Evolutionary conservation across 1,140 invertebrate genomes (phyloP).

Genomic region (Drosophila quadrilineata): DNA sequence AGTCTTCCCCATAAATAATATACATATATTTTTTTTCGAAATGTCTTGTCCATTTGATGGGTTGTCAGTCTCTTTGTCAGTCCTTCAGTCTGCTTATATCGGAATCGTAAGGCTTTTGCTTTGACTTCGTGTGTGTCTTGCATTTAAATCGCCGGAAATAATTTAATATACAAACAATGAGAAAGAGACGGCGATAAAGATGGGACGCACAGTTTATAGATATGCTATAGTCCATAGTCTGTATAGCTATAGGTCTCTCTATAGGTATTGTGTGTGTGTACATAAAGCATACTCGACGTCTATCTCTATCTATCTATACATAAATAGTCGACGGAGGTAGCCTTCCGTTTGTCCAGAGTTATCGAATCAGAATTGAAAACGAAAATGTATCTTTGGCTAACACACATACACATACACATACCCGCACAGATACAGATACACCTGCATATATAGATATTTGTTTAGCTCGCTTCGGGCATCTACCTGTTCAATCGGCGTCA

Average conservation of each 20-base stretch:
- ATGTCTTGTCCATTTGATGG: too few species aligned
- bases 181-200: slow-evolving; percentile 27
- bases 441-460: slow-evolving; percentile 25
- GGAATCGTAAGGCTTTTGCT: slow-evolving; percentile 41
- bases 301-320: slow-evolving; percentile 43
- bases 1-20: background rate
- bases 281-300: slow-evolving; percentile 17
- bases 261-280: background rate
- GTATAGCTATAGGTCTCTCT: too few species aligned
- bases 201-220: slow-evolving; percentile 27
- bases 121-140: slow-evolving; percentile 67
- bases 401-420: slow-evolving; percentile 5
- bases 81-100: slow-evolving; percentile 24
- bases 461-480: slow-evolving; percentile 20
- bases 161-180: slow-evolving; percentile 57
- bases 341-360: slow-evolving; percentile 29
- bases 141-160: slow-evolving; percentile 79
- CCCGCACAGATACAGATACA: background rate
- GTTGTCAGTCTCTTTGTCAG: slow-evolving; percentile 10
- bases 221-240: too few species aligned
- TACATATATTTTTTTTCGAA: background rate
- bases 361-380: slow-evolving; percentile 29
- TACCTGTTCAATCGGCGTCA: background rate
- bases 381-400: slow-evolving; percentile 31
- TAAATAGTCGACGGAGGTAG: slow-evolving; percentile 60